Base-by-base conservation (phyloP, 2,888 invertebrate genomes). In the Trachelus troglodyta region DNA sequence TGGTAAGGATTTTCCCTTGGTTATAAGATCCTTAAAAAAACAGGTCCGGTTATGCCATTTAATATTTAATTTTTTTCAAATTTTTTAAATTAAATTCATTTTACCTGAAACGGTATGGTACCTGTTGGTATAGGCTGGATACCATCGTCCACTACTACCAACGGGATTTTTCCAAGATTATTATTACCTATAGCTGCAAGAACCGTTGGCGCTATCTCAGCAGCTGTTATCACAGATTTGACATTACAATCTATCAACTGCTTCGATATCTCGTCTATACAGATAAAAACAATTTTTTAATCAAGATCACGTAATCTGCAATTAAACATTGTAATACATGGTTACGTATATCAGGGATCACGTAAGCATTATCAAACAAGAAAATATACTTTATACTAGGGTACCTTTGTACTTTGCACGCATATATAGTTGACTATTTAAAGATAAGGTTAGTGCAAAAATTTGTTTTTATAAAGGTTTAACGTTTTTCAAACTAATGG, bases 241-340 rank as follows among this genome's bases (percentile, higher is more conserved):
- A 95, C 94, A n/a, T 93, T 92, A 23, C 95, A 94, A 81, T 93
- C 92, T 11, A 91, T 88, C 31, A 95, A 81, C 89, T 96, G 96
- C 73, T 94, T 94, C 11, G 92, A 88, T 71, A 96, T 94, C 93
- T 96, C 96, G 83, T 94, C 96, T 96, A 92, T 68, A 94, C 94
- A 80, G 12, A 83, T 83, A 81, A 34, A 11, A 33, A 33, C 0
- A 15, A n/a, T 30, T 30, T 71, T n/a, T 2, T 15, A n/a, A 71
- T 71, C 3, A 31, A 23, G 6, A 15, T 12, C 31, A 71, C 30
- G 40, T 23, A 23, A 71, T 30, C 12, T 6, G 33, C 23, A 30
- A 30, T 4, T 15, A 31, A 6, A n/a, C 11, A 15, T 15, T 30
- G 0, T 30, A 11, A 9, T 3, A 30, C 4, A 30, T 71, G 6